phyloP scores from a whole-genome alignment of 2,797 vertebrate species.

The Carduelis carduelis region DNA sequence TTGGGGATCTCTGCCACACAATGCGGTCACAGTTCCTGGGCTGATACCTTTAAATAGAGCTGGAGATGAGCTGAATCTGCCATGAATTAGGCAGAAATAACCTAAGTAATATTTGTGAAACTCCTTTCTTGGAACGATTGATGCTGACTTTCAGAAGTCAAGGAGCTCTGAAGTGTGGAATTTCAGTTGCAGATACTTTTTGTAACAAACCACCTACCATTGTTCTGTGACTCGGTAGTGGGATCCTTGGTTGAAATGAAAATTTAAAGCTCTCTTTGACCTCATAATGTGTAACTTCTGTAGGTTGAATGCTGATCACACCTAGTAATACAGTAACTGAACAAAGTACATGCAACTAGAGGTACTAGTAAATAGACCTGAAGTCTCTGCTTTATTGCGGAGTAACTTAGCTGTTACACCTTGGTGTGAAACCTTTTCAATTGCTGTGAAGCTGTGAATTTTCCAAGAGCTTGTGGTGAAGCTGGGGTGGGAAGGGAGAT shows the following conservation, averaged over 20 bases:
- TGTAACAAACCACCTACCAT: conserved; percentile 24
- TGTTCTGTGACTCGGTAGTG: conserved; percentile 4
- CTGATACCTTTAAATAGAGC: background rate
- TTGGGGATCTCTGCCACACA: conserved; percentile 8
- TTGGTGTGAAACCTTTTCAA: conserved; percentile 48
- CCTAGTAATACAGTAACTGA: conserved; percentile 18
- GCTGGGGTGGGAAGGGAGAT: conserved; percentile 52
- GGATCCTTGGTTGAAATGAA: conserved; percentile 29
- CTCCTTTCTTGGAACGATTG: background rate
- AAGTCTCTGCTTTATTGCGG: conserved; percentile 71
- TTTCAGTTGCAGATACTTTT: conserved; percentile 31
- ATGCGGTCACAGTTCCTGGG: conserved; percentile 13
- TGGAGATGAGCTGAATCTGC: background rate
- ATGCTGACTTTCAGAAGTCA: conserved; percentile 16
- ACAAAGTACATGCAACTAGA: conserved; percentile 39
- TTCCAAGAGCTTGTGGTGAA: conserved; percentile 41
- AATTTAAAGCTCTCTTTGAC: conserved; percentile 28
- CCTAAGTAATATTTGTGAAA: background rate
- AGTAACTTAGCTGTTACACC: conserved; percentile 21
- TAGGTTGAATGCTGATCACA: conserved; percentile 53
- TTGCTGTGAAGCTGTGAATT: conserved; percentile 55
- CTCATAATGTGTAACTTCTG: conserved; percentile 15
- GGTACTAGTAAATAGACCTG: background rate
- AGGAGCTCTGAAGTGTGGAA: background rate
- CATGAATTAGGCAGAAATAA: background rate